phyloP scores from a whole-genome alignment of 2,113 vertebrate species.

The Notothenia rossii region DNA sequence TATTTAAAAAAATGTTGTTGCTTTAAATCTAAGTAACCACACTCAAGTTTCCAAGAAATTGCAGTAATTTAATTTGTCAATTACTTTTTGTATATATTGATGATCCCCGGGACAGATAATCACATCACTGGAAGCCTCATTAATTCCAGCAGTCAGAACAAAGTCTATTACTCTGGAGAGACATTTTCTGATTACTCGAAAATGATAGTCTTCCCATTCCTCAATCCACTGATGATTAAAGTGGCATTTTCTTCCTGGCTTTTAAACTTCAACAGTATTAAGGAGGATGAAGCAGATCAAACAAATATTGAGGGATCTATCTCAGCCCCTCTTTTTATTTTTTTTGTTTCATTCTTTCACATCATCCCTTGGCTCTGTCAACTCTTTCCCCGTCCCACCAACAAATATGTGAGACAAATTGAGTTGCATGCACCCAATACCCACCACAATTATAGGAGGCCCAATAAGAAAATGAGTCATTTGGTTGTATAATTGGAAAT shows the following conservation, averaged over 20 bases:
- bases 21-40: constrained; percentile 1
- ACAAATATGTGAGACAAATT: constrained; percentile 99
- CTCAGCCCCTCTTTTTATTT: constrained; percentile 81
- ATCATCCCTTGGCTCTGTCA: constrained; percentile 90
- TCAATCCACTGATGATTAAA: constrained; percentile 78
- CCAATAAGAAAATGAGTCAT: constrained; percentile 99
- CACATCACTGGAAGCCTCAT: constrained; percentile 65
- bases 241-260: constrained; percentile 62
- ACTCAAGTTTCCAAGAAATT: constrained; percentile 50
- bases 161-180: constrained; percentile 71
- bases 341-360: constrained; percentile 87
- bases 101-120: constrained; percentile 65
- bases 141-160: constrained; percentile 70
- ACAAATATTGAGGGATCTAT: constrained; percentile 86
- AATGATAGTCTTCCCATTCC: constrained; percentile 73
- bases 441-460: constrained; percentile 96
- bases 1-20: background rate
- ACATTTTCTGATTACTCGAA: constrained; percentile 72
- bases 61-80: constrained; percentile 72
- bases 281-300: constrained; percentile 79
- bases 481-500: constrained; percentile 98
- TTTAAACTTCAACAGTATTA: constrained; percentile 82
- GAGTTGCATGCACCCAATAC: constrained; percentile 97
- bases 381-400: constrained; percentile 94
- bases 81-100: constrained; percentile 64